Percentiles rank a stretch among this genome's conserved stretches.
Evolutionary conservation across 2,113 vertebrate species (phyloP).

Genomic region (Actenoides hombroni): DNA sequence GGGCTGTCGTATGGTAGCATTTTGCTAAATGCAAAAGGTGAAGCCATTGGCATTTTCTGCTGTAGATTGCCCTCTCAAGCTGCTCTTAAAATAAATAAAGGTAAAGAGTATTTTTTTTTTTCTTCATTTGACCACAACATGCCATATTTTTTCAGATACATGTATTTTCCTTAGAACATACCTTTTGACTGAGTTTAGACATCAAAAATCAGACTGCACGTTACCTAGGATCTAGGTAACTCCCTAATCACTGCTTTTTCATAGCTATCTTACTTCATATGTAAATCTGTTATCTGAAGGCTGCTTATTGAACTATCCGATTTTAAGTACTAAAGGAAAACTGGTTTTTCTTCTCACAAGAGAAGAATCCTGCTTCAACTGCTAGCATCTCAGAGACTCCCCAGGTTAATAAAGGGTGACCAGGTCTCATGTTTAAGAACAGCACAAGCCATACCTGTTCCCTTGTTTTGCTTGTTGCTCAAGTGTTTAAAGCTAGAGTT

Average conservation of each 20-base stretch:
- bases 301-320: background rate
- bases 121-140: background rate
- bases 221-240: background rate
- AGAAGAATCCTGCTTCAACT: background rate
- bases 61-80: background rate
- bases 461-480: background rate
- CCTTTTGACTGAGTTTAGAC: background rate
- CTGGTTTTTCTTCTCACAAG: background rate
- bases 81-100: background rate
- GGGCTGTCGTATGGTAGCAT: rapidly evolving
- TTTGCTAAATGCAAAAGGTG: background rate
- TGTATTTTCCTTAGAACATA: background rate
- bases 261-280: background rate
- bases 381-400: background rate
- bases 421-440: background rate
- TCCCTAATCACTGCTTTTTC: background rate
- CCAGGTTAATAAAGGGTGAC: background rate
- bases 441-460: background rate
- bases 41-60: background rate
- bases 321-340: background rate
- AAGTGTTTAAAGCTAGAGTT: background rate
- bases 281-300: background rate
- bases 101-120: background rate
- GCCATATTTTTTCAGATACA: background rate
- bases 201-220: background rate